These are phyloP conservation scores for Rhipidura dahli DNA, from an alignment of 2,113 vertebrate species.

Conservation along the genomic window DNA sequence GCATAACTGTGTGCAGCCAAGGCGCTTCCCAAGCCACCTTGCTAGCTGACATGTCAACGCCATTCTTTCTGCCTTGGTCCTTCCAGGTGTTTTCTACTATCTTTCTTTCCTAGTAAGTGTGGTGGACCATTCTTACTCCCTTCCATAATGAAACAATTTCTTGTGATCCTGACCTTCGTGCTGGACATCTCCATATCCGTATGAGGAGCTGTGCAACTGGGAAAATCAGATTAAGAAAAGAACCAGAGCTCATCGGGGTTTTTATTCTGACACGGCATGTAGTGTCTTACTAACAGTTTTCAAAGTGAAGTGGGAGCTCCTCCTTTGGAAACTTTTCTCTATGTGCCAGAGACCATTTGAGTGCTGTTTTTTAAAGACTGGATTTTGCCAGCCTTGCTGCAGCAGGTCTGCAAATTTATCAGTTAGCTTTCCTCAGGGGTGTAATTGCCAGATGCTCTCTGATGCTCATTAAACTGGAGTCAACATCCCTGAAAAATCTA, in stretches of 20 bases:
- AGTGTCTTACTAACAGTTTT: neutral
- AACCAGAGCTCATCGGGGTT: neutral
- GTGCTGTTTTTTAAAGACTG: neutral
- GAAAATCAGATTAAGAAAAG: neutral
- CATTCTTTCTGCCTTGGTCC: neutral
- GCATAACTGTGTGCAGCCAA: rapidly evolving
- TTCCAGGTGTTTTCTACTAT: neutral
- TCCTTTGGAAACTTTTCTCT: neutral
- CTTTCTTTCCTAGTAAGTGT: neutral
- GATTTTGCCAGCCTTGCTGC: neutral
- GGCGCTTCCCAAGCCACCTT: neutral
- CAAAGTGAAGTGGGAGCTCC: neutral
- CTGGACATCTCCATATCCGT: neutral
- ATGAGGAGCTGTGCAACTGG: neutral
- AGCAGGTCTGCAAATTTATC: neutral
- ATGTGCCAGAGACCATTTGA: neutral
- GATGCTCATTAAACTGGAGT: conserved; percentile 37
- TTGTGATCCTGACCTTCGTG: neutral
- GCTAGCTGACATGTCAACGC: neutral
- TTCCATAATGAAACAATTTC: neutral
- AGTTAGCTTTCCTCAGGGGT: neutral
- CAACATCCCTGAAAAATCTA: conserved; percentile 32
- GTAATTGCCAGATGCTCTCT: conserved; percentile 54
- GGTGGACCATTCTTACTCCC: neutral
- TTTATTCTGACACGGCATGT: neutral